These are phyloP conservation scores for Halocaridina rubra DNA, from an alignment of 2,888 invertebrate species.

Conservation along the genomic window DNA sequence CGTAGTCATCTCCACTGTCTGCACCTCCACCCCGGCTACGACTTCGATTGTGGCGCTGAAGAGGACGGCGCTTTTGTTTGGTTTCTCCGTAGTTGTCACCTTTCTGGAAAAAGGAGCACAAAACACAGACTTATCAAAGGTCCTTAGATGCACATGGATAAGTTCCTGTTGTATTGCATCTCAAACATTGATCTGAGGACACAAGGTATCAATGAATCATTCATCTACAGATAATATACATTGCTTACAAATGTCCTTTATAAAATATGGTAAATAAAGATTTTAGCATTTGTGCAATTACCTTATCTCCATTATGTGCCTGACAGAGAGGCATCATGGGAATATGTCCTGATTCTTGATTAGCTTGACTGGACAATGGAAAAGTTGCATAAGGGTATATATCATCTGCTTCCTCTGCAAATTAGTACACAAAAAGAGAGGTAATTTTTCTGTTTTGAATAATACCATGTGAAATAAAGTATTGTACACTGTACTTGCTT, in stretches of 20 bases:
- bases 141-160: too few species aligned
- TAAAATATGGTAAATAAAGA: not conserved
- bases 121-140: not conserved
- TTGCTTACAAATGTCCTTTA: not conserved
- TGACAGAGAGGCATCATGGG: not conserved
- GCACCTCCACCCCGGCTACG: slow-evolving; percentile 36
- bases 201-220: not conserved
- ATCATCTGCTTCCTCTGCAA: not conserved
- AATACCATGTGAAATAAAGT: too few species aligned
- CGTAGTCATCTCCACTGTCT: slow-evolving; percentile 61
- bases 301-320: not conserved
- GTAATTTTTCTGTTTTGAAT: too few species aligned
- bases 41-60: slow-evolving; percentile 44
- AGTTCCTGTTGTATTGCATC: too few species aligned
- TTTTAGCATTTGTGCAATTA: not conserved
- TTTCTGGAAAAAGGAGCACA: not conserved
- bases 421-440: too few species aligned
- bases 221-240: not conserved
- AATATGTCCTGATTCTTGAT: not conserved
- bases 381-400: not conserved
- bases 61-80: slow-evolving; percentile 43
- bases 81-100: slow-evolving; percentile 49
- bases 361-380: not conserved
- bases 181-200: not conserved
- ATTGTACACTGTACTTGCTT: too few species aligned